Evolutionary conservation across 23 tunicate species (phyloP), one percentile per base, ranked within the genome.

Genomic region (Phallusia fumigata): DNA sequence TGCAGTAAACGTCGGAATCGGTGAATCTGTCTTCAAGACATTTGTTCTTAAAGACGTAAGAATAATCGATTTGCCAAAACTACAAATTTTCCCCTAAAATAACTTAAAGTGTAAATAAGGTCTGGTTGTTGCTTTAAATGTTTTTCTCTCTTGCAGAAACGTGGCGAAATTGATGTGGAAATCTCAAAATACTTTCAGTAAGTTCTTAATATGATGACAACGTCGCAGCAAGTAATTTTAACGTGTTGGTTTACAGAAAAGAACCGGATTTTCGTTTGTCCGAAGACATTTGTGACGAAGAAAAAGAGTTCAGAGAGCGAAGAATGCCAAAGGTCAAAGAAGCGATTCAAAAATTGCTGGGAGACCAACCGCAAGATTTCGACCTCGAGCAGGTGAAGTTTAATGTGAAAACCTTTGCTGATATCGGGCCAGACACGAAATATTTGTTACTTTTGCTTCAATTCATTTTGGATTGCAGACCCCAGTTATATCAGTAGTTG

Each of bases 401-500:
- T 40, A 40, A 40, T 3, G 47, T 10, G 8, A 40, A 40, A 40
- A 40, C 47, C 47, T 40, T 10, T 40, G 47, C 47, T 10, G 5
- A 40, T 40, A 10, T 40, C 10, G 10, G 47, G 10, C 5, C 8
- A 40, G 5, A 3, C 47, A 40, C 5, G 47, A 40, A 10, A 40
- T 40, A 40, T 40, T 3, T 40, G 47, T 10, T 40, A 3, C 10
- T 40, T 40, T 40, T 40, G 47, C 8, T 40, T 10, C 5, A 10
- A 40, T 40, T 40, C 10, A 40, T 40, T 40, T 5, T 40, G 26
- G 16, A 1, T 58, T 58, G 26, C 69, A 87, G 90, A 74, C 90
- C 33, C 90, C 90, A 22, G 74, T 51, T 18, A 81, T 87, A 31
- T 85, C 90, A 22, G 52, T 87, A 8, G 90, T 84, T 73, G 83